phyloP scores from a whole-genome alignment of 2,113 vertebrate genomes.

The Aspidoscelis tigris region DNA sequence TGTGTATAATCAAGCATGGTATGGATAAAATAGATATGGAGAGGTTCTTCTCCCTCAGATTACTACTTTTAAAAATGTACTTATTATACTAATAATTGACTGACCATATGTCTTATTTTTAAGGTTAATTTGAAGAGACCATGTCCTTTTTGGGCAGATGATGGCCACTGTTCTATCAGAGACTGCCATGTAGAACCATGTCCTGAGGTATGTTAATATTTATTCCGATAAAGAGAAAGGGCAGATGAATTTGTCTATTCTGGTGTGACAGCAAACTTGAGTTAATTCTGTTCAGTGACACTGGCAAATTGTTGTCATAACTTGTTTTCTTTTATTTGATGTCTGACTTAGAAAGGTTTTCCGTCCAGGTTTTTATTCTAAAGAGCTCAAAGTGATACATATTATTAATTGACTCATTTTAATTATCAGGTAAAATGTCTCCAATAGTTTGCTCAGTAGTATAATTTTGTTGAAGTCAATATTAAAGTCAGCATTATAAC shows the following conservation, averaged over 20 bases:
- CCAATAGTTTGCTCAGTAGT: not conserved
- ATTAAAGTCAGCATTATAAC: not conserved
- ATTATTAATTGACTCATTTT: not conserved
- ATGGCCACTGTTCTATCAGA: conserved; percentile 94
- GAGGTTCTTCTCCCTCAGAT: no score
- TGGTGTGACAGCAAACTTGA: not conserved
- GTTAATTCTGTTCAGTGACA: not conserved
- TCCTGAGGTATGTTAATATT: conserved; percentile 85
- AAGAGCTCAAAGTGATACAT: no score
- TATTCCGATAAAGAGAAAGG: conserved; percentile 1
- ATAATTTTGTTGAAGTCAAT: not conserved
- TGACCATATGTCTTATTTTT: conserved; percentile 19
- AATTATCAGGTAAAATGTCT: not conserved
- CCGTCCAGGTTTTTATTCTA: no score
- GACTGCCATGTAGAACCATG: conserved; percentile 97
- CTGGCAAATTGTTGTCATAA: not conserved
- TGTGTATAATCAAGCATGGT: no score
- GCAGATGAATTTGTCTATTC: not conserved
- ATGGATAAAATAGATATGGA: no score
- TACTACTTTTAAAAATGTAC: not conserved
- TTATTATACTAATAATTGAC: not conserved
- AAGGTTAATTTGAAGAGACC: conserved; percentile 96
- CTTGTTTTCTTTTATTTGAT: no score
- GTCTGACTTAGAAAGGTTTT: no score
- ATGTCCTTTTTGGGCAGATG: conserved; percentile 95